Percentiles rank a stretch among this genome's conserved stretches.
Conservation (phyloP, 2,888 invertebrate species). For the Pseudococcus viburni region DNA sequence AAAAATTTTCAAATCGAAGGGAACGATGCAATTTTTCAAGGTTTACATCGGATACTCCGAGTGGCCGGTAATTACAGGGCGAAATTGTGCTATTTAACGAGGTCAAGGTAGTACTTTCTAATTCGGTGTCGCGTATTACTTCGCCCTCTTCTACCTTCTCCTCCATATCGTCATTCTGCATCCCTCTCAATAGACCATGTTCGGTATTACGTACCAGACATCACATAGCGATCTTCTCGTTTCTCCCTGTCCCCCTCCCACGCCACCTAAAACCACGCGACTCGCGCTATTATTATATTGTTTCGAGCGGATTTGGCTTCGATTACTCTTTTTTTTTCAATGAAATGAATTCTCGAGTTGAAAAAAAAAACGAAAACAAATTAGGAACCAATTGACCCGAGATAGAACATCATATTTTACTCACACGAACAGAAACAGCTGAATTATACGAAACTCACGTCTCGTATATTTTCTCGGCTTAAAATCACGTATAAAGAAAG, state of each 20-base stretch:
- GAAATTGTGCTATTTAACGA: constrained; percentile 23
- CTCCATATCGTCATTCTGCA: background rate
- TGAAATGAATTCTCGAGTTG: background rate
- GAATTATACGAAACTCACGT: background rate
- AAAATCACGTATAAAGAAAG: background rate
- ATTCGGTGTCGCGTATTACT: constrained; percentile 9
- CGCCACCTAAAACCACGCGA: background rate
- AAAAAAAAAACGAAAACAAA: background rate
- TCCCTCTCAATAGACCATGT: background rate
- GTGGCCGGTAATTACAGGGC: background rate
- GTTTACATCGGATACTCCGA: background rate
- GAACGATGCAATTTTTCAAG: constrained; percentile 1
- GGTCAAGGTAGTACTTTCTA: constrained; percentile 43
- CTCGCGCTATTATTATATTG: background rate
- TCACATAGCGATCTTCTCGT: background rate
- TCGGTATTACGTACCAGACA: background rate
- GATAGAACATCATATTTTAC: no score
- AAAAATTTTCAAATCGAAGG: background rate
- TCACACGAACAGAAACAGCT: background rate
- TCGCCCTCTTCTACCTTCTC: background rate
- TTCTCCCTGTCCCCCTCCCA: background rate
- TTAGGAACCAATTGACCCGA: background rate
- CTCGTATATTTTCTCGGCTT: background rate
- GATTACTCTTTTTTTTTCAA: background rate
- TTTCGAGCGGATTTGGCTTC: background rate